Conservation (phyloP, 2,797 vertebrate species). For the Argyrosomus regius region DNA sequence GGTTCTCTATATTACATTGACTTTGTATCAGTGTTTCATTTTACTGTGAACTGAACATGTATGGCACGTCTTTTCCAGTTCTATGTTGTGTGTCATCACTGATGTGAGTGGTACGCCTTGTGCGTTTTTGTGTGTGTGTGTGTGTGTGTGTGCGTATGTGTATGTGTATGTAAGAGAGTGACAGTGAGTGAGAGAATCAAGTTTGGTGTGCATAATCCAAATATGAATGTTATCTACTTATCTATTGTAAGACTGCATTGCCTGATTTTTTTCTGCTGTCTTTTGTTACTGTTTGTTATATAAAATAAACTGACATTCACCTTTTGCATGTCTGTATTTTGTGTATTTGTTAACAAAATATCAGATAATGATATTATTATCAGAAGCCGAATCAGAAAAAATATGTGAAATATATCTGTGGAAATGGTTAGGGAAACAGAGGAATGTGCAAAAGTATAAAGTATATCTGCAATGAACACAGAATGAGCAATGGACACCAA, state of each 20-base stretch:
- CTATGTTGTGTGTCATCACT: constrained; percentile 51
- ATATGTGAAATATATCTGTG: too few relatives aligned
- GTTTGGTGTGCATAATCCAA: constrained; percentile 63
- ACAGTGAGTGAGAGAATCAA: background rate
- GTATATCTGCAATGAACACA: too few relatives aligned
- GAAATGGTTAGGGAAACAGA: too few relatives aligned
- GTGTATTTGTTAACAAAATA: background rate
- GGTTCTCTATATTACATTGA: constrained; percentile 63
- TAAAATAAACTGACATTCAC: constrained; percentile 73
- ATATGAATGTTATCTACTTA: constrained; percentile 75
- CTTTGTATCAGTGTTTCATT: constrained; percentile 61
- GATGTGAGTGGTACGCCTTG: constrained; percentile 34
- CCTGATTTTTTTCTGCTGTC: constrained; percentile 76
- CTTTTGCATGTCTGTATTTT: constrained; percentile 49
- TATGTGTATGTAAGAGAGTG: constrained; percentile 8
- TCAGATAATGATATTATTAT: background rate
- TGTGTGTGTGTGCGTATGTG: constrained; percentile 10
- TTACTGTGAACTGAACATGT: constrained; percentile 62
- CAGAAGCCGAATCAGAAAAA: too few relatives aligned
- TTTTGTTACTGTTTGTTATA: constrained; percentile 84
- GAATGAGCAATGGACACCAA: too few relatives aligned
- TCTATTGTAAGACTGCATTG: constrained; percentile 71
- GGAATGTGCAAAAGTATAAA: too few relatives aligned
- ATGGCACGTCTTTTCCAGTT: constrained; percentile 51
- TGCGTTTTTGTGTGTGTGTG: constrained; percentile 23